phyloP scores from a whole-genome alignment of 2,888 invertebrate species.

The Bombyx huttoni region DNA sequence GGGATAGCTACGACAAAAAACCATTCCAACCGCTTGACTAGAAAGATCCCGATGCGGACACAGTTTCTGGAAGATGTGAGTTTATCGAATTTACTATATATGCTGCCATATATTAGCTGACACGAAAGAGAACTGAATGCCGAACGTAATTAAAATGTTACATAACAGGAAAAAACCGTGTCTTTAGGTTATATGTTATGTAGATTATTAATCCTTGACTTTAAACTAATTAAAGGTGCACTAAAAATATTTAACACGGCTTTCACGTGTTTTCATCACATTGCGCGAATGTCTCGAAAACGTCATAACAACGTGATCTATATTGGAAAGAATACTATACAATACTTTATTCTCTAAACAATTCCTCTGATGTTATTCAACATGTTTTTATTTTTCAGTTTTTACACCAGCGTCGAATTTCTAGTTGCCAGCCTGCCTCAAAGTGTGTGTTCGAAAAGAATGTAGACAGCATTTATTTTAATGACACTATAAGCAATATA shows the following conservation, averaged over 20 bases:
- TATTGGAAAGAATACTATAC: background rate
- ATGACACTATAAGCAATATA: conserved; percentile 21
- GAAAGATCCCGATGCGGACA: conserved; percentile 58
- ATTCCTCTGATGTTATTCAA: no score
- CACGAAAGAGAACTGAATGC: background rate
- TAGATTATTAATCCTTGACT: conserved; percentile 31
- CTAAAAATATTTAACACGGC: conserved; percentile 7
- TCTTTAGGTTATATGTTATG: conserved; percentile 4
- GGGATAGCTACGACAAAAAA: conserved; percentile 67
- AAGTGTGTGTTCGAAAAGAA: conserved; percentile 32
- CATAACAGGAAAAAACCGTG: conserved; percentile 9
- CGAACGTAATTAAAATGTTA: conserved; percentile 6
- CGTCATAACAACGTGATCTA: background rate
- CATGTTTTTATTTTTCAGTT: conserved; percentile 30
- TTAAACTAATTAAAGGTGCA: conserved; percentile 31
- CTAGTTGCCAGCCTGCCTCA: conserved; percentile 45
- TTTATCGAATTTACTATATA: conserved; percentile 9
- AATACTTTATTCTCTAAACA: no score
- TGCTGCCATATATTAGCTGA: background rate
- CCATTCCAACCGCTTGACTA: conserved; percentile 62
- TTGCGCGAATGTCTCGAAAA: background rate
- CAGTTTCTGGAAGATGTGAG: conserved; percentile 71
- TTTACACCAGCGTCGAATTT: conserved; percentile 48
- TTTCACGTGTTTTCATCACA: conserved; percentile 23
- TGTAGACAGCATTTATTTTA: conserved; percentile 37